A percentile compares a stretch with the other conserved stretches of the same genome.
Conservation (phyloP, 2,113 vertebrate genomes). For the Grus americana region DNA sequence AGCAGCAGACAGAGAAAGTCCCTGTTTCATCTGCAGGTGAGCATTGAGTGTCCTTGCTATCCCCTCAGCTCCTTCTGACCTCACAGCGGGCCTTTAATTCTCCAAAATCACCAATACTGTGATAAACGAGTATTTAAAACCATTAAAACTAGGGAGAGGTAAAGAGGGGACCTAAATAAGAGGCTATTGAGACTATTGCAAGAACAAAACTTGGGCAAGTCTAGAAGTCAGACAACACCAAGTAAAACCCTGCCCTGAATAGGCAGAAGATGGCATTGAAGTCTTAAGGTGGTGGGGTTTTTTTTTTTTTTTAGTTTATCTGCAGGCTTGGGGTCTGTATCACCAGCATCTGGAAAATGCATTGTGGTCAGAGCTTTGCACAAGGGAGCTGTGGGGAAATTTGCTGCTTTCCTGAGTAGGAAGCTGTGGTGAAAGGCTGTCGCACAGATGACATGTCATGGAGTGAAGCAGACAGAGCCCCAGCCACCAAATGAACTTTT, state of each 20-base stretch:
- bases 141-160: not conserved
- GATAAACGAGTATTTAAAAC: not conserved
- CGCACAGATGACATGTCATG: not conserved
- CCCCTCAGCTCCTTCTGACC: not conserved
- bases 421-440: not conserved
- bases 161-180: not conserved
- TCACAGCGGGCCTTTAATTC: not conserved
- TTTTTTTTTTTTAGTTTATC: not conserved
- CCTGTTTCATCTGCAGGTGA: not conserved
- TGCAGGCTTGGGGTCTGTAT: not conserved
- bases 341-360: not conserved
- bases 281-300: accelerated
- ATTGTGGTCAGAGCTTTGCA: not conserved
- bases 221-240: not conserved
- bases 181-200: not conserved
- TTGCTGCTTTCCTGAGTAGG: not conserved
- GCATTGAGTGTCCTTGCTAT: not conserved
- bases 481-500: not conserved
- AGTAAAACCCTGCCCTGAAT: not conserved
- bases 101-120: not conserved
- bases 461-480: not conserved
- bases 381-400: not conserved
- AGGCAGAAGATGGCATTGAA: not conserved
- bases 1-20: not conserved
- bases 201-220: not conserved